These are phyloP conservation scores for Limenitis camilla DNA, from an alignment of 2,888 invertebrate genomes.

Conservation along the genomic window DNA sequence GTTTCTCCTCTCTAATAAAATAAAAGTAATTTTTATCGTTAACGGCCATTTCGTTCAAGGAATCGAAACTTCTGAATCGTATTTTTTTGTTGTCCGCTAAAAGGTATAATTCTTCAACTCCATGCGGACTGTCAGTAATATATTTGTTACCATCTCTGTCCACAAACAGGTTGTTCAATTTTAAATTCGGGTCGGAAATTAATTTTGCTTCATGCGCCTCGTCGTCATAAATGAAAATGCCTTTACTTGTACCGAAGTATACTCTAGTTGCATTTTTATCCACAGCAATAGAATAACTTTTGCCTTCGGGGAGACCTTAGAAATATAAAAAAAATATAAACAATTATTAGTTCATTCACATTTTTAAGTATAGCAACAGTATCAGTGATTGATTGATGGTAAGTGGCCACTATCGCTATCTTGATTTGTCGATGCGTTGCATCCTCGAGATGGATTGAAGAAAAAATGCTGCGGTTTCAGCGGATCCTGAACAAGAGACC, in stretches of 20 bases:
- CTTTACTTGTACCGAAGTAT: constrained; percentile 55
- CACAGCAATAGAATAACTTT: constrained; percentile 54
- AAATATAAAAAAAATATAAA: constrained; percentile 7
- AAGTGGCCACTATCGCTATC: too few species aligned
- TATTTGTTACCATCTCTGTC: constrained; percentile 59
- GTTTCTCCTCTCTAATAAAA: constrained; percentile 46
- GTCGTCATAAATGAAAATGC: constrained; percentile 51
- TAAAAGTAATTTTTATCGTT: constrained; percentile 57
- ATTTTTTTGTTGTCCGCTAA: constrained; percentile 48
- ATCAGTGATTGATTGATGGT: too few species aligned
- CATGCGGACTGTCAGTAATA: constrained; percentile 48
- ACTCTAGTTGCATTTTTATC: constrained; percentile 47
- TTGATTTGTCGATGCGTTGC: too few species aligned
- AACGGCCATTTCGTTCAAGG: constrained; percentile 51
- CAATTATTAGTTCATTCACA: too few species aligned
- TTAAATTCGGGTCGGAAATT: constrained; percentile 37
- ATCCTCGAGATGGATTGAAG: too few species aligned
- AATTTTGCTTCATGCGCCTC: constrained; percentile 39
- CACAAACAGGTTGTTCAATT: constrained; percentile 50
- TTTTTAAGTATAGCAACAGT: too few species aligned
- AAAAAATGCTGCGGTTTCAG: too few species aligned
- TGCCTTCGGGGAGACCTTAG: constrained; percentile 50
- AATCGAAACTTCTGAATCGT: constrained; percentile 41
- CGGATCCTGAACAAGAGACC: too few species aligned
- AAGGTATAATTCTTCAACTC: constrained; percentile 50